Base-by-base conservation (phyloP, 2,797 vertebrate species). In the Myoxocephalus aenaeus region DNA sequence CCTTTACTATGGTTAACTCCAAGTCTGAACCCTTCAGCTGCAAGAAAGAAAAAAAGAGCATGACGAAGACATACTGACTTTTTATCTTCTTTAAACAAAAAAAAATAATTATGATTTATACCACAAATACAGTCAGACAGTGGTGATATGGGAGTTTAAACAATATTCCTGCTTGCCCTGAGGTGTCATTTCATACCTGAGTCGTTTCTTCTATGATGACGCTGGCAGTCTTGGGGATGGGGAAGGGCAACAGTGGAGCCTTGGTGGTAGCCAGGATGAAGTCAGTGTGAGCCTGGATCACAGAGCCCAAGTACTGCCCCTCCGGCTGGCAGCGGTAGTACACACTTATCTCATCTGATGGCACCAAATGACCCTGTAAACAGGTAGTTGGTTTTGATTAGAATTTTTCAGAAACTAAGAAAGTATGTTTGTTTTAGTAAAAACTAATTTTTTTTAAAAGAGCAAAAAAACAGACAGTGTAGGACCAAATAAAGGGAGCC, bases 261-360 rank as follows among this genome's bases (percentile, higher is more conserved):
- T 99, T 99, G 76, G 96, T 95, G 17, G 98, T 99, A 13, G 96
- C 96, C 87, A 97, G 93, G 92, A 99, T 99, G 71, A 99, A 99
- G 68, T 98, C 96, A 0, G 76, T 94, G 63, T 99, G 98, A 6
- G 95, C 94, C 87, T 96, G 93, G 80, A 99, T 96, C 68, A 99
- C 96, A n/a, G 93, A 92, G 81, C 95, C 95, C 92, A 99, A 92
- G 91, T 99, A 99, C 27, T 94, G 92, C 65, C 95, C 96, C 81
- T 95, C 90, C 58, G 97, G 97, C 66, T 93, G 88, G 13, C 93
- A 94, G 84, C 85, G 93, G 92, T 98, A 99, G 93, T 98, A 97
- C 81, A 99, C 96, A 0, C 90, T 95, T 82, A 99, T 97, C 89
- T 99, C 96, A 86, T 99, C 98, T 0, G 98, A 98, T 2, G 98